phyloP scores from a whole-genome alignment of 2,888 invertebrate genomes.

The Leucania comma region DNA sequence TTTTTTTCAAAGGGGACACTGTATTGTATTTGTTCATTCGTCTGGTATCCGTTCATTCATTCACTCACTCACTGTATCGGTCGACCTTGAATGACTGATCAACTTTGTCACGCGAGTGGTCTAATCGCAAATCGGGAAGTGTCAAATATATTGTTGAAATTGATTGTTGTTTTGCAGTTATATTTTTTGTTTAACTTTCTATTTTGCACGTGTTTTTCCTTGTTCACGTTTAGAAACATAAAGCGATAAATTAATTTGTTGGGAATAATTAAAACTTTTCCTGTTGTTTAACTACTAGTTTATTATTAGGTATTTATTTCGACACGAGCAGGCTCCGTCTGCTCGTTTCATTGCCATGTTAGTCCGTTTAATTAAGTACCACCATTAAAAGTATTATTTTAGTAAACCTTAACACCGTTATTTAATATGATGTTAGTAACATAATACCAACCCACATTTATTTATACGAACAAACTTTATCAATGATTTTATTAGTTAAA shows the following conservation, averaged over 20 bases:
- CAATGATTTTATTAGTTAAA: neutral
- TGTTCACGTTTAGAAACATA: constrained; percentile 16
- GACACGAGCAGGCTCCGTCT: constrained; percentile 19
- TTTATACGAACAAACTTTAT: constrained; percentile 8
- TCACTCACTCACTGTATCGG: constrained; percentile 35
- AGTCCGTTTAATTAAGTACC: neutral
- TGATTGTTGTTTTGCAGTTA: constrained; percentile 26
- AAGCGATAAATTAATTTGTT: constrained; percentile 23
- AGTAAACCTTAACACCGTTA: constrained; percentile 4
- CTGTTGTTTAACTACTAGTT: constrained; percentile 17
- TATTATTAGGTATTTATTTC: constrained; percentile 18
- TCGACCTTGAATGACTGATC: constrained; percentile 51
- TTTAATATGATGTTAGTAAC: constrained; percentile 4
- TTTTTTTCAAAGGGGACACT: constrained; percentile 25
- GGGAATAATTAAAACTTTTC: constrained; percentile 31
- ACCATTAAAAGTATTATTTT: constrained; percentile 5
- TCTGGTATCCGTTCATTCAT: constrained; percentile 43
- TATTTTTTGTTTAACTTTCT: constrained; percentile 47
- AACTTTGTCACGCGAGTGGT: constrained; percentile 43
- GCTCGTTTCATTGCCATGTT: constrained; percentile 20
- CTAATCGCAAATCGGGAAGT: constrained; percentile 50
- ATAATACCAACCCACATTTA: neutral
- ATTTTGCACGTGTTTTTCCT: constrained; percentile 23
- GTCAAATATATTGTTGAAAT: constrained; percentile 35
- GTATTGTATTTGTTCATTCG: constrained; percentile 48